A percentile compares a stretch with the other conserved stretches of the same genome.
phyloP scores from a whole-genome alignment of 2,888 invertebrate species.

The Meteorus cinctellus region DNA sequence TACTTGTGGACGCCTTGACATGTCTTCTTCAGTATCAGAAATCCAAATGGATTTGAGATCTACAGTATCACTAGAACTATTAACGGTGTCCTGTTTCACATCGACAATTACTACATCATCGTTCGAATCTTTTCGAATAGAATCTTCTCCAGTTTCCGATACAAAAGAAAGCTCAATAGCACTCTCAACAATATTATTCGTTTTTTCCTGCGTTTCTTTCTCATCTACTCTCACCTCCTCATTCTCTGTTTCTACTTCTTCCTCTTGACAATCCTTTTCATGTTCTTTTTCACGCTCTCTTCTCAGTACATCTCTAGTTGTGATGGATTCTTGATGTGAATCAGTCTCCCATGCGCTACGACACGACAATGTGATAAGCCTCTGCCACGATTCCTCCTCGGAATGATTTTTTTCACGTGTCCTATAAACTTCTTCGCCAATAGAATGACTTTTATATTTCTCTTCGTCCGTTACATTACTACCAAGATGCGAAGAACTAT shows the following conservation, averaged over 20 bases:
- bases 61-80: slow-evolving; percentile 61
- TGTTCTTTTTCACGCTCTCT: slow-evolving; percentile 17
- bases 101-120: slow-evolving; percentile 10
- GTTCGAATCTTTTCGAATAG: neutral
- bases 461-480: slow-evolving; percentile 58
- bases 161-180: neutral
- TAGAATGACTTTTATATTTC: slow-evolving; percentile 55
- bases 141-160: slow-evolving; percentile 2
- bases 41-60: slow-evolving; percentile 67
- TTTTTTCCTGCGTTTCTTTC: slow-evolving; percentile 23
- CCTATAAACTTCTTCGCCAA: slow-evolving; percentile 32
- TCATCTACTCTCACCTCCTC: slow-evolving; percentile 6
- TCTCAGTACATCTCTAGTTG: slow-evolving; percentile 11
- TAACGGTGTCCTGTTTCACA: slow-evolving; percentile 48
- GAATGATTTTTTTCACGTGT: slow-evolving; percentile 24
- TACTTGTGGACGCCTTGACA: slow-evolving; percentile 71
- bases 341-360: slow-evolving; percentile 37
- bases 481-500: slow-evolving; percentile 37
- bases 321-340: slow-evolving; percentile 44
- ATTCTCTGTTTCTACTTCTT: slow-evolving; percentile 8
- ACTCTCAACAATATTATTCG: slow-evolving; percentile 25
- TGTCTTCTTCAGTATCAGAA: slow-evolving; percentile 64
- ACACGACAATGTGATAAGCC: slow-evolving; percentile 25
- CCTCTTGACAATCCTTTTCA: slow-evolving; percentile 9
- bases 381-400: slow-evolving; percentile 36